Conservation (phyloP, 2,888 invertebrate species). For the Doris montereyensis region DNA sequence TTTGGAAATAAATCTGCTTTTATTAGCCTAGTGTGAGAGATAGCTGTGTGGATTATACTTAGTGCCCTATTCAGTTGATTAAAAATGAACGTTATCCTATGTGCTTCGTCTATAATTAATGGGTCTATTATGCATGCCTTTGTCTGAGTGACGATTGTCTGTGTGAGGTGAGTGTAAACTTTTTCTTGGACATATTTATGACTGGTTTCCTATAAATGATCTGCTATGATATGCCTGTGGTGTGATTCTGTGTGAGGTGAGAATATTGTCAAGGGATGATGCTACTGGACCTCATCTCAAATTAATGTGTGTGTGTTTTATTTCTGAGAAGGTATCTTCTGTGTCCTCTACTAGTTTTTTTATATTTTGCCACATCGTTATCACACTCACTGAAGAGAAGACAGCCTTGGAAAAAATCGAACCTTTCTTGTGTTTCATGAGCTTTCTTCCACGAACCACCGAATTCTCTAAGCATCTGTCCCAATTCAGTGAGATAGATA, state of each 20-base stretch:
- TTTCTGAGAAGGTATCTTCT: slow-evolving; percentile 2
- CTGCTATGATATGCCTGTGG: slow-evolving; percentile 14
- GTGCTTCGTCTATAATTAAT: no score
- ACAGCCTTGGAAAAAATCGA: neutral
- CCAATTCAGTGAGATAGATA: neutral
- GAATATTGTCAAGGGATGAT: neutral
- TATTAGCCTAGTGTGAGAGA: no score
- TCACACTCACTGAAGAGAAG: neutral
- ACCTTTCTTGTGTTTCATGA: neutral
- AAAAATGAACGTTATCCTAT: no score
- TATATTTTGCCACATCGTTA: neutral
- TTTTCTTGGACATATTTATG: slow-evolving; percentile 2
- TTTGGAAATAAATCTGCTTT: no score
- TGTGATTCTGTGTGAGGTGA: no score
- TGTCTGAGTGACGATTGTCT: no score
- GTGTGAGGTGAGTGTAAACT: no score
- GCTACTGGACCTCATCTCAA: slow-evolving; percentile 7
- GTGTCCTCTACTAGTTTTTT: neutral
- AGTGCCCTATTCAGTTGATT: no score
- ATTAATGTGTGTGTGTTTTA: neutral
- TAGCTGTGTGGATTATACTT: neutral
- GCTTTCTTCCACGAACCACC: neutral
- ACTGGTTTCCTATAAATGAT: slow-evolving; percentile 20
- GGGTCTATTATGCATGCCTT: no score
- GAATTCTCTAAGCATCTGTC: neutral